Base-by-base conservation (phyloP, 2,888 invertebrate species). In the Lobophora halterata region DNA sequence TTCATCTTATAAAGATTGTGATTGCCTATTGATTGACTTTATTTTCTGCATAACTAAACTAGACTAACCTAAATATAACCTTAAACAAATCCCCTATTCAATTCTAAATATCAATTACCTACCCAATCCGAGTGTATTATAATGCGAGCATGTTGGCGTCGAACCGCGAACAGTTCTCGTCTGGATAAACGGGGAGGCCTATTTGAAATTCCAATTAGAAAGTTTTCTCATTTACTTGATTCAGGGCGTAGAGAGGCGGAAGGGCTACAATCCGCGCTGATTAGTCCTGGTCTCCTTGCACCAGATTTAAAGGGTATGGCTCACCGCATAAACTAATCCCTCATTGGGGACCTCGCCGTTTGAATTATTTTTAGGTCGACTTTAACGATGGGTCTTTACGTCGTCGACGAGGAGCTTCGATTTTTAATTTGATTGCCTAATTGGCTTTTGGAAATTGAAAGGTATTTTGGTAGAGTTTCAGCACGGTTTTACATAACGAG, bases 171-270 rank as follows among this genome's bases (percentile, higher is more conserved):
- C 73, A 71, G 71, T 71, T 75, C 73, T 75, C 76, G 68, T 79
- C 76, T 71, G 73, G 75, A 79, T 79, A 82, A 83, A 79, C 79
- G 79, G n/a, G n/a, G 74, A 71, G 67, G 78, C 79, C 80, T 81
- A 80, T 85, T 85, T 85, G 82, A 86, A 86, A 78, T 85, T 86
- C 83, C 86, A 85, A 86, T 86, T 85, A 85, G 79, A 86, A 86
- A 86, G 82, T 86, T 86, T 86, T 85, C 85, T 85, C 85, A 86
- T 86, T 86, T 86, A 81, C 76, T 79, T 82, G 83, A 85, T 81
- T 82, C 80, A 79, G 80, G 76, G 79, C 73, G 82, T 71, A 65
- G 80, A 77, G 77, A 77, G 68, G 79, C 73, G 76, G 73, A 79
- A 78, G 80, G 82, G 83, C 81, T 79, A 81, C 83, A 82, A 83